Percentiles rank a stretch among this genome's conserved stretches.
phyloP scores from a whole-genome alignment of 2,797 vertebrate species.

The Scomberomorus guttatus region DNA sequence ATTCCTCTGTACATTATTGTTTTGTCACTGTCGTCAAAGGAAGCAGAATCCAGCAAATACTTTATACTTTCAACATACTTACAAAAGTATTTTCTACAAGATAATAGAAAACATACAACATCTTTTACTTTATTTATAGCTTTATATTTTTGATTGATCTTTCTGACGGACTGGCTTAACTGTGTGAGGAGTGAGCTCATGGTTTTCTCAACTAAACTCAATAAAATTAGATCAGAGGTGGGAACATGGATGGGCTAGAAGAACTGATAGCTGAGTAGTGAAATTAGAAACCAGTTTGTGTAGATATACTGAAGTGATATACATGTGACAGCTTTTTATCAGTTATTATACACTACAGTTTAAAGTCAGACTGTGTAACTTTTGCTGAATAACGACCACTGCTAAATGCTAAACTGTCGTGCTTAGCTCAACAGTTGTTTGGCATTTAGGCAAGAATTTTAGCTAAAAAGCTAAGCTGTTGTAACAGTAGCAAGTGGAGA shows the following conservation, averaged over 20 bases:
- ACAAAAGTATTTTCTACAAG: constrained; percentile 97
- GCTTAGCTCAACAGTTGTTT: no score
- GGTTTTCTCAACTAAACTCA: constrained; percentile 36
- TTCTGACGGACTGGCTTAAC: constrained; percentile 64
- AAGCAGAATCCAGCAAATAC: constrained; percentile 90
- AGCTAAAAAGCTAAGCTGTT: no score
- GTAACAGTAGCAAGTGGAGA: background rate
- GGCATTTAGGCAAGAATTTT: background rate
- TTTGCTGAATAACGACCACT: background rate
- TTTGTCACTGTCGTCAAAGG: constrained; percentile 89
- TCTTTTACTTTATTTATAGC: constrained; percentile 85
- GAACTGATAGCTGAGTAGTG: constrained; percentile 9
- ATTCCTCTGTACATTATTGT: constrained; percentile 99
- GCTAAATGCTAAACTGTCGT: background rate
- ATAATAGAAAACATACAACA: constrained; percentile 97
- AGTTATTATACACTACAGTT: background rate
- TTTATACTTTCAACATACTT: constrained; percentile 96
- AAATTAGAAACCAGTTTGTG: constrained; percentile 32
- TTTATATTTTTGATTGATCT: constrained; percentile 76
- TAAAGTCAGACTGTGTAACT: constrained; percentile 48
- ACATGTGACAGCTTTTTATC: background rate
- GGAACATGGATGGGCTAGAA: constrained; percentile 15
- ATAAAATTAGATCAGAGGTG: constrained; percentile 22
- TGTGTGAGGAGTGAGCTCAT: constrained; percentile 35
- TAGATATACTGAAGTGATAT: background rate